Conservation (phyloP, 92 coral and sea anemone genomes). For the Chrysogorgia sp. region DNA sequence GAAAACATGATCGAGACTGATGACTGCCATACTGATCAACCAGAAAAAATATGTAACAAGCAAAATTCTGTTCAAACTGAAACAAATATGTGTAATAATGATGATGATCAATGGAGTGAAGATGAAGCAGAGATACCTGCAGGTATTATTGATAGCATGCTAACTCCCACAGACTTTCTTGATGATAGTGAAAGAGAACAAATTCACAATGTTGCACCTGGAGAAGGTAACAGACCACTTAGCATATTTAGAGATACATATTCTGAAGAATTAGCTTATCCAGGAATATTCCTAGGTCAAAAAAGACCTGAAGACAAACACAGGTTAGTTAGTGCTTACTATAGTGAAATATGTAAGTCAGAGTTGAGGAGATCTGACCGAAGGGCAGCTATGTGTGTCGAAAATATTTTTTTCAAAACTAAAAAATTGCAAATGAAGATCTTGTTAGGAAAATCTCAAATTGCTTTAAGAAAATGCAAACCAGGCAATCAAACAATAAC, state of each 20-base stretch:
- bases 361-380: conserved; percentile 41
- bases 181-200: conserved; percentile 36
- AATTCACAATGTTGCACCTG: conserved; percentile 43
- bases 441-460: conserved; percentile 41
- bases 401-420: conserved; percentile 44
- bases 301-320: conserved; percentile 44
- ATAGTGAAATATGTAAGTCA: conserved; percentile 53
- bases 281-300: too few species aligned
- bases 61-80: neutral
- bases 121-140: conserved; percentile 42
- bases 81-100: neutral
- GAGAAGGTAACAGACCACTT: conserved; percentile 44
- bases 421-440: conserved; percentile 55
- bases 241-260: conserved; percentile 52
- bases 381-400: conserved; percentile 50
- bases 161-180: conserved; percentile 49
- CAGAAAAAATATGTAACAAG: neutral
- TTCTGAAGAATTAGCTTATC: too few species aligned
- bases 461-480: conserved; percentile 56
- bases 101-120: conserved; percentile 16
- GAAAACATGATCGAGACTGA: too few species aligned
- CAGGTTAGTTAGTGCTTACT: conserved; percentile 15
- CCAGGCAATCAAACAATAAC: conserved; percentile 35
- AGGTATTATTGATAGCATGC: conserved; percentile 61
- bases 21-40: too few species aligned